Evolutionary conservation across 2,888 invertebrate species (phyloP).

Genomic region (Drosophila borborema): DNA sequence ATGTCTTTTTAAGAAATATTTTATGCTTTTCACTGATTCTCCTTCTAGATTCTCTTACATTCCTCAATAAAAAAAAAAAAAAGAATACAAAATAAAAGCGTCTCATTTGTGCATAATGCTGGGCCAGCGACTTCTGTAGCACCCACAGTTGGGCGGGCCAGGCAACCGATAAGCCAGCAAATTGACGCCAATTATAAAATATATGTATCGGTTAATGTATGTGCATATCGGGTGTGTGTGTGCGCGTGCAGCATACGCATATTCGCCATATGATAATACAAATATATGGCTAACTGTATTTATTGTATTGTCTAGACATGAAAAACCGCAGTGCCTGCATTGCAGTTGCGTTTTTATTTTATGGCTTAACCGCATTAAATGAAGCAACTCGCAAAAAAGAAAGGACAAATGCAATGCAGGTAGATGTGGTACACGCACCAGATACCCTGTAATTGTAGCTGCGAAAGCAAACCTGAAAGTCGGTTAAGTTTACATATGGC

Average conservation of each 20-base stretch:
- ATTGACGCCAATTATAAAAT: constrained; percentile 70
- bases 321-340: constrained; percentile 77
- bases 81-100: not conserved
- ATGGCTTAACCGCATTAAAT: constrained; percentile 75
- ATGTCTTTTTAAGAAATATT: not conserved
- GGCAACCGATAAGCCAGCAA: constrained; percentile 58
- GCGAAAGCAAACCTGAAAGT: not conserved
- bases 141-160: not conserved
- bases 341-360: constrained; percentile 62
- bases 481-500: no score
- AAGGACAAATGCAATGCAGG: constrained; percentile 21
- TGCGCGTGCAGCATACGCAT: constrained; percentile 4
- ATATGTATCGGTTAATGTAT: constrained; percentile 46
- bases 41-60: not conserved
- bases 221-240: constrained; percentile 13
- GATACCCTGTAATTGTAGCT: constrained; percentile 13
- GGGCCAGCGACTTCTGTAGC: constrained; percentile 33
- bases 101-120: constrained; percentile 50
- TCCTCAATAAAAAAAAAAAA: not conserved
- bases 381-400: constrained; percentile 45
- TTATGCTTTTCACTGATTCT: not conserved
- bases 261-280: constrained; percentile 67
- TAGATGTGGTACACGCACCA: not conserved
- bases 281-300: constrained; percentile 79
- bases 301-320: constrained; percentile 80